Conservation (phyloP, 1,140 invertebrate species). For the Aleiodes sp. region DNA sequence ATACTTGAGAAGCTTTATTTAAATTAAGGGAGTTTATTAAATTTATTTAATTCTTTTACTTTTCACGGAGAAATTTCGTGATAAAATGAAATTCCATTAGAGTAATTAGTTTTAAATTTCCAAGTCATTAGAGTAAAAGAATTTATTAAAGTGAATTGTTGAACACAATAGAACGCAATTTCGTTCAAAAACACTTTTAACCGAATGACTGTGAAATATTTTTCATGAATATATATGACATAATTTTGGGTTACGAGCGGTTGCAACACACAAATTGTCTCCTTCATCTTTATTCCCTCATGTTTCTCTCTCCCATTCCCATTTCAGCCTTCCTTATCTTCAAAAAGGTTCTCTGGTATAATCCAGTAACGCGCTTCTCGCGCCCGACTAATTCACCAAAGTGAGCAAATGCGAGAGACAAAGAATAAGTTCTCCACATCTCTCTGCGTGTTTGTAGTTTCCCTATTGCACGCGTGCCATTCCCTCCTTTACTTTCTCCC, state of each 20-base stretch:
- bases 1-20: too few relatives aligned
- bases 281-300: constrained; percentile 6
- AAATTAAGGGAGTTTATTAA: too few relatives aligned
- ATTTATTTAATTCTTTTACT: too few relatives aligned
- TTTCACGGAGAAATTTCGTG: too few relatives aligned
- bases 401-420: constrained; percentile 34
- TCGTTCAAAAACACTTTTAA: neutral
- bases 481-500: constrained; percentile 7
- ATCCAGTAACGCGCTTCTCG: neutral
- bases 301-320: neutral
- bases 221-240: constrained; percentile 7
- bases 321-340: neutral
- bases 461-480: constrained; percentile 7
- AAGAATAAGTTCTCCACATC: constrained; percentile 23
- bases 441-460: neutral
- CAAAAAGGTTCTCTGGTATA: too few relatives aligned
- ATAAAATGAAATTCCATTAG: neutral
- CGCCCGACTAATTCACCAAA: constrained; percentile 42
- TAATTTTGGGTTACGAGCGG: neutral
- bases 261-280: constrained; percentile 3
- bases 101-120: neutral
- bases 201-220: neutral
- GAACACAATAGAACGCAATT: neutral
- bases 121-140: neutral
- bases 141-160: neutral